Percentiles rank a stretch among this genome's conserved stretches.
Evolutionary conservation across 2,888 invertebrate species (phyloP).

Genomic region (Agrochola circellaris): DNA sequence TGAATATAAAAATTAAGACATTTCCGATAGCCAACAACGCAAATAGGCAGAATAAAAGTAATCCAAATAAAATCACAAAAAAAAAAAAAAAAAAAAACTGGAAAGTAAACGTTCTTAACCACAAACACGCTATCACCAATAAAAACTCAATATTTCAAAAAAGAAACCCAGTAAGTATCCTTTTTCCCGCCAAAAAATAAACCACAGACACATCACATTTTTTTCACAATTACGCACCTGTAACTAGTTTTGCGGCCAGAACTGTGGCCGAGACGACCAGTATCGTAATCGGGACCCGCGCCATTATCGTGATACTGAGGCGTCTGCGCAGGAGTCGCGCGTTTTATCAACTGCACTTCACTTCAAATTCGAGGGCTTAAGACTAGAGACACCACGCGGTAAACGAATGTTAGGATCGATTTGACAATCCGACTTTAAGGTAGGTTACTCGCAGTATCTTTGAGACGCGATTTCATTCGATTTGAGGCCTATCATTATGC

Average conservation of each 20-base stretch:
- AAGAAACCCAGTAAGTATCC: background rate
- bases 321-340: slow-evolving; percentile 70
- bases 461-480: background rate
- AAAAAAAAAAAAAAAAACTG: too few relatives aligned
- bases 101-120: background rate
- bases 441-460: background rate
- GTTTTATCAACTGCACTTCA: slow-evolving; percentile 74
- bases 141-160: background rate
- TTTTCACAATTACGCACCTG: slow-evolving; percentile 73
- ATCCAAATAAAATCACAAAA: background rate
- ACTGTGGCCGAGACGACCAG: slow-evolving; percentile 64
- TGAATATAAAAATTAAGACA: too few relatives aligned
- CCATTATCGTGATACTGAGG: slow-evolving; percentile 74
- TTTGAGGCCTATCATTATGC: background rate
- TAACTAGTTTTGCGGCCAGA: slow-evolving; percentile 57
- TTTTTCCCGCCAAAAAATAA: slow-evolving; percentile 1
- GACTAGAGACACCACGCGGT: slow-evolving; percentile 52
- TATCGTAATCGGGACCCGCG: slow-evolving; percentile 70
- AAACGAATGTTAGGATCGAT: slow-evolving; percentile 39
- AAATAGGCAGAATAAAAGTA: background rate
- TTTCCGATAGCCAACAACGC: background rate
- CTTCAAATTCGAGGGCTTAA: slow-evolving; percentile 62
- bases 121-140: slow-evolving; percentile 19
- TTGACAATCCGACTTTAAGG: slow-evolving; percentile 17
- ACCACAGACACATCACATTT: slow-evolving; percentile 47